Conservation (phyloP, 2,113 vertebrate species). For the Setophaga kirtlandii region DNA sequence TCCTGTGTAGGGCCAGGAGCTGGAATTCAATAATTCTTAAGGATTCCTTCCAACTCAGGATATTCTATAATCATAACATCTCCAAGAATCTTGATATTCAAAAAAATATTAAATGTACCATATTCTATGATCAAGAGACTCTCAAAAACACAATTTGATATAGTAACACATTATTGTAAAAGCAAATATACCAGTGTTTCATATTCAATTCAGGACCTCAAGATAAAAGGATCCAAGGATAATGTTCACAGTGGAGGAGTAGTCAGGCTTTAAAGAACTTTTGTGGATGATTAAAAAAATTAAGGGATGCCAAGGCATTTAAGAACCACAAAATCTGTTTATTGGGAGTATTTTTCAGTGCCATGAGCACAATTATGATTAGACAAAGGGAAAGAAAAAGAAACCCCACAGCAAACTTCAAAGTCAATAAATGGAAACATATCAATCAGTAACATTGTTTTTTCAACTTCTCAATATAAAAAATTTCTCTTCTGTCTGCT, state of each 20-base stretch:
- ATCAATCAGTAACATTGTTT: neutral
- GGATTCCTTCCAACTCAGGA: neutral
- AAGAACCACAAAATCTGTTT: neutral
- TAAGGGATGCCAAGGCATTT: neutral
- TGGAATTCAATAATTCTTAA: neutral
- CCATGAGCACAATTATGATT: neutral
- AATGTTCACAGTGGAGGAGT: neutral
- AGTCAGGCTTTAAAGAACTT: neutral
- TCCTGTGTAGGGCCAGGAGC: neutral
- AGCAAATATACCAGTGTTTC: neutral
- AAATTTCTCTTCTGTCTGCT: neutral
- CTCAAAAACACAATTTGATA: neutral
- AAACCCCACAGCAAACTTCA: rapidly evolving
- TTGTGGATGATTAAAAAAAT: neutral
- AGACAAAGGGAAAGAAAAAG: neutral
- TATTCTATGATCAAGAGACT: neutral
- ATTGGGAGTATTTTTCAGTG: neutral
- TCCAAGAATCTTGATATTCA: neutral
- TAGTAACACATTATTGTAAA: neutral
- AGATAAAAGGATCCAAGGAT: neutral
- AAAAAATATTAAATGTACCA: neutral
- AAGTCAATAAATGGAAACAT: neutral
- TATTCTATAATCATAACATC: neutral
- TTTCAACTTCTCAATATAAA: neutral
- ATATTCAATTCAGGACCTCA: neutral